Base-by-base conservation (phyloP, 2,113 vertebrate species). In the Perca fluviatilis region DNA sequence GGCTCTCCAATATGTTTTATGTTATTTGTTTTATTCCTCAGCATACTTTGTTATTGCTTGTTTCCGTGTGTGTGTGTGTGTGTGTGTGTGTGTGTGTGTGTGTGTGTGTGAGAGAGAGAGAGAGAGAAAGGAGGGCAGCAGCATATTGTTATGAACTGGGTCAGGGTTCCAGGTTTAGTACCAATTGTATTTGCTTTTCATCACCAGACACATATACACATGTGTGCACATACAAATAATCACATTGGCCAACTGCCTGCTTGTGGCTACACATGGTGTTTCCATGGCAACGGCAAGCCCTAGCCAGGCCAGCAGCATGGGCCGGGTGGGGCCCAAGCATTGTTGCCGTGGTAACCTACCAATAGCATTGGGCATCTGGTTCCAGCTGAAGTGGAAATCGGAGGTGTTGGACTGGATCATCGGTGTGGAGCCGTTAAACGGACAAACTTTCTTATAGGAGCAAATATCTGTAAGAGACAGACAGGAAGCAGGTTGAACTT, bases 361-460 rank as follows among this genome's bases (percentile, higher is more conserved):
- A 49, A 98, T 97, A 5, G 97, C 96, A 21, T 96, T 97, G 62
- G 98, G 98, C 95, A 99, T 98, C 94, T 99, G 98, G 95, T 99
- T 99, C 98, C 98, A 99, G 92, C 97, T 98, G 94, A 99, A 99
- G 89, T 99, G 96, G 94, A 99, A 99, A 90, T 99, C 98, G 0
- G 96, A 98, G 9, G 97, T 93, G 68, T 97, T 98, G 15, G 97
- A 96, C 91, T 99, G 98, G 84, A 99, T 95, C 95, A 98, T 95
- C 11, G 97, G 96, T 36, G 97, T 97, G 88, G 97, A 96, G 80
- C 97, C 97, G 30, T 97, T 99, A 87, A 99, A 99, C 0, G 98
- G 97, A 92, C 96, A 96, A 56, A 99, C 95, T 91, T 99, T 99
- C 91, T 97, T 99, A 90, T 99, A 99, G 81, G 95, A 97, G 92